Evolutionary conservation across 2,888 invertebrate species (phyloP), one percentile per base, ranked within the genome.

Genomic region (Alentia gelatinosa): DNA sequence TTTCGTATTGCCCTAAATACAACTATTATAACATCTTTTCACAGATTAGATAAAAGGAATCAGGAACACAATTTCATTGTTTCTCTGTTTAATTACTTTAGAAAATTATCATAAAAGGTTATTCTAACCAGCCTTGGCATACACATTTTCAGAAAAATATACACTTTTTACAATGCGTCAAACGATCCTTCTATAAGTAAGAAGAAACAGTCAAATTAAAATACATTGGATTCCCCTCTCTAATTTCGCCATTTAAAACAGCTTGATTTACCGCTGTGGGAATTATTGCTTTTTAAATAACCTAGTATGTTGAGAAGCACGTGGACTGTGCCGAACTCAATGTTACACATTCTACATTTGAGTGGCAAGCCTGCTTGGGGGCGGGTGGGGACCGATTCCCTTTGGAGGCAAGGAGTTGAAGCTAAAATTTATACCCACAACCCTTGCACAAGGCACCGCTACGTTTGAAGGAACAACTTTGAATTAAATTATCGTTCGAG

Each of bases 101-200:
- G 83, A 83, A 83, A 83, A 83, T 83, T 83, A 83, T 83, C 35
- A 83, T 39, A 83, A 83, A 83, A 83, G 83, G 83, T 83, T 83
- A 83, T 83, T 30, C 35, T 83, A 83, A 83, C 83, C 83, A 83
- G 83, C 83, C 39, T 83, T 83, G 83, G 35, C 39, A 83, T 83
- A 83, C 83, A 83, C 83, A 83, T 83, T 39, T 83, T 83, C 83
- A 83, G 83, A 83, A 83, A 83, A 83, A 83, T 83, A 83, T 83
- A 83, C 83, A 83, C 83, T 83, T 83, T 83, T 83, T 83, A 83
- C 83, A 83, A 83, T 83, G 83, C 40, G 83, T 40, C 83, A 83
- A 83, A 83, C 83, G 39, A 83, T 83, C 83, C 39, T 83, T 83
- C 83, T 83, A 83, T 83, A 83, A 39, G 35, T 83, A 83, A 40